A percentile compares a stretch with the other conserved stretches of the same genome.
These are phyloP conservation scores for Andricus quercusramuli DNA, from an alignment of 2,888 invertebrate genomes.

Conservation along the genomic window DNA sequence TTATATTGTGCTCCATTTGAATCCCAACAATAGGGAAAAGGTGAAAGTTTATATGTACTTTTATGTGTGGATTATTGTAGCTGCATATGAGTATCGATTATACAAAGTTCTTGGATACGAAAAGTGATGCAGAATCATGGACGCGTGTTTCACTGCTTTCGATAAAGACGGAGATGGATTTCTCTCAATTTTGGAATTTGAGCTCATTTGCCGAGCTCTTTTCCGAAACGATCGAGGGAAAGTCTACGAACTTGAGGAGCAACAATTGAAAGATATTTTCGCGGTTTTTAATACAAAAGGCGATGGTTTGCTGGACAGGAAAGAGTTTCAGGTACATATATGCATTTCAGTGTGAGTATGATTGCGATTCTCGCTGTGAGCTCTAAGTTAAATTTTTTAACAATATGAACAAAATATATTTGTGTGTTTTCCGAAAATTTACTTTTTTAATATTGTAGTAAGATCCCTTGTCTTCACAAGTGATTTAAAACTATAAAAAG, in stretches of 20 bases:
- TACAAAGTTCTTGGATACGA: conserved; percentile 74
- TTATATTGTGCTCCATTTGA: conserved; percentile 12
- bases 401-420: too few relatives aligned
- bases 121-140: conserved; percentile 81
- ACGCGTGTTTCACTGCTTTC: conserved; percentile 94
- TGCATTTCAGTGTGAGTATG: background rate
- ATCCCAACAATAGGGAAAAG: conserved; percentile 47
- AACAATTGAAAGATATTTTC: conserved; percentile 87
- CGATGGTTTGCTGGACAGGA: conserved; percentile 88
- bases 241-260: conserved; percentile 88
- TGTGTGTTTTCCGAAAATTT: too few relatives aligned
- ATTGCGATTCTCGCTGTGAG: background rate
- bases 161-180: conserved; percentile 94
- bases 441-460: too few relatives aligned
- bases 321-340: conserved; percentile 85
- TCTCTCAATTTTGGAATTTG: conserved; percentile 88
- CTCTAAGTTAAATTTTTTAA: too few relatives aligned
- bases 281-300: conserved; percentile 89
- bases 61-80: conserved; percentile 27
- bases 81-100: conserved; percentile 68
- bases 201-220: conserved; percentile 89
- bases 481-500: too few relatives aligned
- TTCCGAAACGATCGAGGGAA: conserved; percentile 93
- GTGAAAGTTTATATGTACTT: conserved; percentile 51
- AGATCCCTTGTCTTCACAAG: too few relatives aligned